Conservation (phyloP, 1,140 invertebrate genomes). For the Diploscapter pachys region DNA sequence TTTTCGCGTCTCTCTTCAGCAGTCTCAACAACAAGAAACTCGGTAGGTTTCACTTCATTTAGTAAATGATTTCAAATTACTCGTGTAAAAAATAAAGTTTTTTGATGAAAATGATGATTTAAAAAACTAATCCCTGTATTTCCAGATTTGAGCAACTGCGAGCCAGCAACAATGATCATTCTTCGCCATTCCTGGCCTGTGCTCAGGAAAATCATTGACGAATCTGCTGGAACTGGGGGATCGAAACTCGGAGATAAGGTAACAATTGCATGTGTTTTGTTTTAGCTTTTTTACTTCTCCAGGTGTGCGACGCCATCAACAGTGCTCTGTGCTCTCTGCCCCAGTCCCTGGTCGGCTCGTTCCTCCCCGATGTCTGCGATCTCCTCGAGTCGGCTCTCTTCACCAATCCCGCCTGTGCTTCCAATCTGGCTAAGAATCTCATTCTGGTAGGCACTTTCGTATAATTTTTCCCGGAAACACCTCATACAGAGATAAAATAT, state of each 20-base stretch:
- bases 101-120: too few species aligned
- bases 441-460: constrained; percentile 4
- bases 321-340: constrained; percentile 4
- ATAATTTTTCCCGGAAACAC: neutral
- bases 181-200: too few species aligned
- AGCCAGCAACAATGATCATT: too few species aligned
- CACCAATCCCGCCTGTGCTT: neutral
- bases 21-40: constrained; percentile 12
- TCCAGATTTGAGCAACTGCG: too few species aligned
- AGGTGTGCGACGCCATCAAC: constrained; percentile 19
- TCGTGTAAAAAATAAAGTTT: too few species aligned
- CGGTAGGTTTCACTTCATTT: neutral
- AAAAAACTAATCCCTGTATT: too few species aligned
- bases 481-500: neutral
- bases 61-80: too few species aligned
- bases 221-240: too few species aligned
- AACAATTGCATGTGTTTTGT: too few species aligned
- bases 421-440: constrained; percentile 8
- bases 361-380: constrained; percentile 13
- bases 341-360: neutral
- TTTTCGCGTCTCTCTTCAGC: constrained; percentile 19
- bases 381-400: constrained; percentile 10
- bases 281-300: neutral
- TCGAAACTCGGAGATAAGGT: too few species aligned
- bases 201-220: too few species aligned